Percentiles rank a stretch among this genome's conserved stretches.
These are phyloP conservation scores for Rhynchonema sp. DNA, from an alignment of 2,888 invertebrate species.

Conservation along the genomic window DNA sequence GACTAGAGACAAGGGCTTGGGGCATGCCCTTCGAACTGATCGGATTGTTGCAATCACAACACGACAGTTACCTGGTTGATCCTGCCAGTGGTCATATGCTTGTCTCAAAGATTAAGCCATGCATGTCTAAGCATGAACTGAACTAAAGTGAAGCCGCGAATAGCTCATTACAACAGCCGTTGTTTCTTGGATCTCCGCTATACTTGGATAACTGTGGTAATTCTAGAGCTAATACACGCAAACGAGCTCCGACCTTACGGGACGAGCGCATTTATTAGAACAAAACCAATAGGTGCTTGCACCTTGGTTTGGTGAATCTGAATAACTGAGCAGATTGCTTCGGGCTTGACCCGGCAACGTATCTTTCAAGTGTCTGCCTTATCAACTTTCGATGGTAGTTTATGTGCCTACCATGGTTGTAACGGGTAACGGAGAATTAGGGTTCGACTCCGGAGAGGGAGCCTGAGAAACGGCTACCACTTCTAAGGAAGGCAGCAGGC, in stretches of 20 bases:
- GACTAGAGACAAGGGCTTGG: too few species aligned
- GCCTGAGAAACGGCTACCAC: not conserved
- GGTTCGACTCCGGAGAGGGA: not conserved
- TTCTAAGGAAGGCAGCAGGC: not conserved
- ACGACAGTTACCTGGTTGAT: constrained; percentile 3
- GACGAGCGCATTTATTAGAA: not conserved
- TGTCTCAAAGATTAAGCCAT: not conserved
- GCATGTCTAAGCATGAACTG: not conserved
- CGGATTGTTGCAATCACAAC: too few species aligned
- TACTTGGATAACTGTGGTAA: not conserved
- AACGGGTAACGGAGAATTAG: constrained; percentile 51
- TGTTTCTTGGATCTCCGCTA: not conserved
- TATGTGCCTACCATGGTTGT: constrained; percentile 40
- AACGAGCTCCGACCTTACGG: not conserved
- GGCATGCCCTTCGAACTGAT: too few species aligned
- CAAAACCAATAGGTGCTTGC: constrained; percentile 35
- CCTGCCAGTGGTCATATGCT: constrained; percentile 3
- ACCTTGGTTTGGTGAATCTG: constrained; percentile 25
- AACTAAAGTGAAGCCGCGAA: not conserved
- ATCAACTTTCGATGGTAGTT: not conserved
- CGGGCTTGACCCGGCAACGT: constrained; percentile 22
- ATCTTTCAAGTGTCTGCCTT: constrained; percentile 43
- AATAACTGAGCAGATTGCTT: constrained; percentile 27
- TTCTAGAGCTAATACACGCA: not conserved
- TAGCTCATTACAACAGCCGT: not conserved